Evolutionary conservation across 2,888 invertebrate genomes (phyloP), one percentile per base, ranked within the genome.

Genomic region (Elysia crispata): DNA sequence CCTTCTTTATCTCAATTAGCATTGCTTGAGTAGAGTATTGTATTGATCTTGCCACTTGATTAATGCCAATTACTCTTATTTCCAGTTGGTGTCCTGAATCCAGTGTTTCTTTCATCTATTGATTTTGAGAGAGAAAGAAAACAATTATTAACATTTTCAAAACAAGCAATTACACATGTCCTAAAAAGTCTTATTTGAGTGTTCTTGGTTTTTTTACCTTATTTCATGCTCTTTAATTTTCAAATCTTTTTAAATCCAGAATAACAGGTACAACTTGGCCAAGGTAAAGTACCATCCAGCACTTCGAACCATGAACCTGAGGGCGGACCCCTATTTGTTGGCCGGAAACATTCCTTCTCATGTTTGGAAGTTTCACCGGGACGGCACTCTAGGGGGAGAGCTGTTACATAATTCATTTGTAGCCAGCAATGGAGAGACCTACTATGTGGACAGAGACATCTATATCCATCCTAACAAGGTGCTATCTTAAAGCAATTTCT

Each of bases 391-490:
- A 62, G 91, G 92, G 11, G 91, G 91, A 6, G 83, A 87, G 18
- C 81, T 90, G 28, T 88, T 87, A 49, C 75, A 80, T 1, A 81
- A 73, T 1, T 82, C 79, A 0, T 88, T 86, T 78, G 77, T 64
- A 3, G 84, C 86, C 5, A 76, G 80, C 28, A 66, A 72, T 5
- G 79, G 81, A 18, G 80, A 82, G n/a, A 79, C 77, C 86, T 99
- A 99, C 90, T 94, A 95, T 13, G 99, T 99, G 0, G 95, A 96
- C 81, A 95, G 97, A 88, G 99, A 99, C 91, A 98, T 99, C 70
- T 98, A 97, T 90, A 95, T 99, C 54, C 90, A 97, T 41, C 97
- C 98, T 0, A 97, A 97, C n/a, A 74, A 77, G 70, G 79, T 77
- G 23, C 25, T 33, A 6, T 30, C 6, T 41, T 11, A 6, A 11